Evolutionary conservation across 1,140 invertebrate species (phyloP).

Genomic region (Eciton burchellii): DNA sequence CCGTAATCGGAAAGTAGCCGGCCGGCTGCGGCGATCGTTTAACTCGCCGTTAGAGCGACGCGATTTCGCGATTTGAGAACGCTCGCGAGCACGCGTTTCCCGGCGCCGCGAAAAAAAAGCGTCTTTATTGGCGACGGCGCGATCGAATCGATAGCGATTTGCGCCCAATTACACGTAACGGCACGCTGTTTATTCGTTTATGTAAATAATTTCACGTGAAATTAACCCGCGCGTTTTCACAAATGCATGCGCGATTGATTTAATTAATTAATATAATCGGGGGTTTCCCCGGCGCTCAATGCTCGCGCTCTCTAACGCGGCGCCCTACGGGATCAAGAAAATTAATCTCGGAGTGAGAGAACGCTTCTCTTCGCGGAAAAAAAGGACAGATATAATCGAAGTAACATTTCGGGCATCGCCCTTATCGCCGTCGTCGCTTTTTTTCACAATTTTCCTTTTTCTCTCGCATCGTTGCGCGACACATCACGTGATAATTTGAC

Average conservation of each 20-base stretch:
- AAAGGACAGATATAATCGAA: too few species aligned
- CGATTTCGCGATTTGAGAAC: too few species aligned
- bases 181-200: constrained; percentile 12
- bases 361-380: too few species aligned
- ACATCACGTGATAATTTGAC: too few species aligned
- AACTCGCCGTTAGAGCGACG: not conserved
- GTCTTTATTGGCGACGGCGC: not conserved
- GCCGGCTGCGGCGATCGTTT: not conserved
- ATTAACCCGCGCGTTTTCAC: not conserved
- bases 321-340: too few species aligned
- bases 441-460: too few species aligned
- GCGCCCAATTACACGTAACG: constrained; percentile 15
- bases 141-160: constrained; percentile 12
- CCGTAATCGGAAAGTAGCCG: constrained; percentile 37
- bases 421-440: too few species aligned
- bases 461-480: too few species aligned
- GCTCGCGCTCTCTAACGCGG: too few species aligned
- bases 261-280: constrained; percentile 1
- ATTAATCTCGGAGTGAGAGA: too few species aligned
- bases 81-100: not conserved
- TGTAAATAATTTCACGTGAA: constrained; percentile 22
- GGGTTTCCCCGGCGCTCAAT: not conserved
- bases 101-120: not conserved
- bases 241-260: not conserved
- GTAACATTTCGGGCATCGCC: too few species aligned